These are phyloP conservation scores for Platycnemis pennipes DNA, from an alignment of 2,888 invertebrate genomes.

Conservation along the genomic window DNA sequence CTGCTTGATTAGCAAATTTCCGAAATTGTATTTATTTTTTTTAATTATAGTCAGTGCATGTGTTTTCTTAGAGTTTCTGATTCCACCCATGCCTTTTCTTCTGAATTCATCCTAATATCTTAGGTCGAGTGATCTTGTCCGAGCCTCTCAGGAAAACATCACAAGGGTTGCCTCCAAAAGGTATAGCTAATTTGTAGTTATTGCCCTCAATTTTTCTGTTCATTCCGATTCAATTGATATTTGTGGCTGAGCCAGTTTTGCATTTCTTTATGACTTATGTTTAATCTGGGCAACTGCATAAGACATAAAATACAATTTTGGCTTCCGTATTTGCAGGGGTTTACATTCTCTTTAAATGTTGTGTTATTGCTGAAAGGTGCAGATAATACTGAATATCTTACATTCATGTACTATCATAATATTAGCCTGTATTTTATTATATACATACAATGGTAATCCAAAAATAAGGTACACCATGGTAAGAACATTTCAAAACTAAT, in stretches of 20 bases:
- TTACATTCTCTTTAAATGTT: not conserved
- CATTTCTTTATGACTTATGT: not conserved
- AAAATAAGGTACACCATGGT: too few relatives aligned
- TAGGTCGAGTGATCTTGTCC: slow-evolving; percentile 67
- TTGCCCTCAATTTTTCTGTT: not conserved
- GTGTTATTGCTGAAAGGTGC: too few relatives aligned
- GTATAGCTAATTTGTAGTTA: slow-evolving; percentile 57
- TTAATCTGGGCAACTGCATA: not conserved
- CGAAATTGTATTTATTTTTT: slow-evolving; percentile 17
- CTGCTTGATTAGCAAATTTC: not conserved
- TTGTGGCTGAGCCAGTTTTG: not conserved
- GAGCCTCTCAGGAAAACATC: slow-evolving; percentile 59
- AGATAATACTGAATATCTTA: too few relatives aligned
- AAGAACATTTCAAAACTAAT: too few relatives aligned
- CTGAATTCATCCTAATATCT: slow-evolving; percentile 58
- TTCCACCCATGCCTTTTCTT: slow-evolving; percentile 60
- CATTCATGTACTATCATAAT: too few relatives aligned
- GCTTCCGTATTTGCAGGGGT: not conserved
- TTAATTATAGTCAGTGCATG: not conserved
- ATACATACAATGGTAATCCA: too few relatives aligned
- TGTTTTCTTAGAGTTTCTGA: slow-evolving; percentile 38
- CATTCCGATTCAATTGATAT: not conserved
- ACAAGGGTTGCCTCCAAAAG: slow-evolving; percentile 52
- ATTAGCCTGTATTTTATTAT: too few relatives aligned
- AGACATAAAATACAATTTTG: not conserved